phyloP scores from a whole-genome alignment of 2,797 vertebrate genomes.

The Tenualosa thibaudeaui region DNA sequence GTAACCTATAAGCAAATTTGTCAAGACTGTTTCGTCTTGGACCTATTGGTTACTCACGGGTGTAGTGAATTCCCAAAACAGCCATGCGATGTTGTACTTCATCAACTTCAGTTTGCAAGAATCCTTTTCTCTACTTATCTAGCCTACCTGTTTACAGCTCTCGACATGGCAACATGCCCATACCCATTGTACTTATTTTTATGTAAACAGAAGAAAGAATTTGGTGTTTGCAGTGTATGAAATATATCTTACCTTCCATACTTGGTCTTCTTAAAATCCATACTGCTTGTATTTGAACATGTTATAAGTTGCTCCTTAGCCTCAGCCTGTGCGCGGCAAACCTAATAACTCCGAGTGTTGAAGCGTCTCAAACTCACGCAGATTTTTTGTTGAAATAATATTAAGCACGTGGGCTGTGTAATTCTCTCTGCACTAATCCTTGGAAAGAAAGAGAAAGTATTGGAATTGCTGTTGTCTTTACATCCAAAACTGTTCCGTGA shows the following conservation, averaged over 20 bases:
- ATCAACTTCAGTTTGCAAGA: not conserved
- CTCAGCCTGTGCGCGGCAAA: constrained; percentile 45
- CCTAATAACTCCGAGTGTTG: constrained; percentile 66
- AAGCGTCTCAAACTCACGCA: not conserved
- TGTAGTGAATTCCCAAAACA: not conserved
- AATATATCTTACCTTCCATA: constrained; percentile 81
- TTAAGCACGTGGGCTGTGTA: not conserved
- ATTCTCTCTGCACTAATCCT: not conserved
- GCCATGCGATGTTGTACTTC: not conserved
- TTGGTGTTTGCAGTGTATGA: not conserved
- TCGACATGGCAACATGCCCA: not conserved
- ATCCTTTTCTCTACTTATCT: too few species aligned
- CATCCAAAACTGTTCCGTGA: constrained; percentile 22
- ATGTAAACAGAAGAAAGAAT: not conserved
- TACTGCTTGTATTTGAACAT: constrained; percentile 52
- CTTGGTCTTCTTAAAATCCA: constrained; percentile 78
- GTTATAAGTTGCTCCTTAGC: constrained; percentile 38
- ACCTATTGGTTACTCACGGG: too few species aligned
- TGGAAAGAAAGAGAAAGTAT: constrained; percentile 15
- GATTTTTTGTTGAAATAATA: not conserved
- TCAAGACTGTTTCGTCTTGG: too few species aligned
- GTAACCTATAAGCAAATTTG: too few species aligned
- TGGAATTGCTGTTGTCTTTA: not conserved
- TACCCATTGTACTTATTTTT: not conserved
- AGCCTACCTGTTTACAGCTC: too few species aligned